Evolutionary conservation across 1,140 invertebrate species (phyloP).

Genomic region (Scaptomyza graminum): DNA sequence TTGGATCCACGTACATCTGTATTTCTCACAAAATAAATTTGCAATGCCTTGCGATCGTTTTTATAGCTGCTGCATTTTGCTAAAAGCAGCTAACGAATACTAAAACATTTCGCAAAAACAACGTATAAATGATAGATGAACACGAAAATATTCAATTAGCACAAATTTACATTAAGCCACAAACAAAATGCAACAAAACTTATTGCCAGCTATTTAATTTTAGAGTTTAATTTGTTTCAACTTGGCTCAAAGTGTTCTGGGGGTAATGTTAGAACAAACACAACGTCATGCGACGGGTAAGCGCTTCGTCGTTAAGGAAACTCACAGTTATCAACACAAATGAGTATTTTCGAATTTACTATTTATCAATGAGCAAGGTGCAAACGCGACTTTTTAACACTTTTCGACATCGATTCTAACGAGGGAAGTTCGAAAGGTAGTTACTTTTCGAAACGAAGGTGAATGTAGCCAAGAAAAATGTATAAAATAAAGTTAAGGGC

Average conservation of each 20-base stretch:
- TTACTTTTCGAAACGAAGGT: not conserved
- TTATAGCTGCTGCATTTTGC: slow-evolving; percentile 18
- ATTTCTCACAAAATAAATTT: slow-evolving; percentile 18
- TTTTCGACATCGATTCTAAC: slow-evolving; percentile 8
- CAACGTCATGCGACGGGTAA: slow-evolving; percentile 12
- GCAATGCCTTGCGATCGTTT: slow-evolving; percentile 25
- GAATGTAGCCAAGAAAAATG: no score
- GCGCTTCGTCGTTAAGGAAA: slow-evolving; percentile 16
- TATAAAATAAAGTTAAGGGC: no score
- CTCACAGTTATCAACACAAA: slow-evolving; percentile 24
- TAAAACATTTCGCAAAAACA: slow-evolving; percentile 23
- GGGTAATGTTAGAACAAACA: not conserved
- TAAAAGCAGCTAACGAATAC: slow-evolving; percentile 22
- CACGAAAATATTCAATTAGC: slow-evolving; percentile 16
- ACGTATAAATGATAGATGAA: not conserved
- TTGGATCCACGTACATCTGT: not conserved
- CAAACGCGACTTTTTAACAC: slow-evolving; percentile 7
- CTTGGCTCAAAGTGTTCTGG: not conserved
- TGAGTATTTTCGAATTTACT: slow-evolving; percentile 15
- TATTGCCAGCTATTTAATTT: not conserved
- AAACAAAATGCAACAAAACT: not conserved
- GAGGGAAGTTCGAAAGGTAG: slow-evolving; percentile 4
- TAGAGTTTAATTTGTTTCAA: not conserved
- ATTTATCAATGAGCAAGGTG: slow-evolving; percentile 41
- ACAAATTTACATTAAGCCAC: not conserved